Evolutionary conservation across 2,113 vertebrate species (phyloP).

Genomic region (Elanus axillaris): DNA sequence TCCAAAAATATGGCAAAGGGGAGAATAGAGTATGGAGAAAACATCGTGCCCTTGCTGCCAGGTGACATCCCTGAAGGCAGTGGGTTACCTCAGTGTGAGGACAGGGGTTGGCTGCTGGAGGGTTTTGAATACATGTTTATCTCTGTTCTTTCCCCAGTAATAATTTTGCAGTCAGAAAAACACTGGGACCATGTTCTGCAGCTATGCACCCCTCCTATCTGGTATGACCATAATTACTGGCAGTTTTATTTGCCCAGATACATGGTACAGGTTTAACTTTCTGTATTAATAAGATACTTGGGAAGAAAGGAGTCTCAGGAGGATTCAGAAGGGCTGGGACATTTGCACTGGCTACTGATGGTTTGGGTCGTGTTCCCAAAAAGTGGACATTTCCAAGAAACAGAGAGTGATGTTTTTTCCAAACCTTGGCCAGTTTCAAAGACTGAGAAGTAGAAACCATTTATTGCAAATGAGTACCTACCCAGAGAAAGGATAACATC

Average conservation of each 20-base stretch:
- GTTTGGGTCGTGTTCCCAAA: background rate
- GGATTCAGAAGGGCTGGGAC: background rate
- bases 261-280: background rate
- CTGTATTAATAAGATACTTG: background rate
- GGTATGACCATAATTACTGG: background rate
- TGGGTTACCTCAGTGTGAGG: background rate
- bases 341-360: background rate
- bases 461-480: background rate
- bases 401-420: background rate
- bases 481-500: constrained; percentile 6
- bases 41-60: rapidly evolving
- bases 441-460: background rate
- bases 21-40: background rate
- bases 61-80: background rate
- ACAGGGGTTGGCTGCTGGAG: background rate
- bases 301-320: background rate
- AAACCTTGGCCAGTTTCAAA: background rate
- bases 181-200: background rate
- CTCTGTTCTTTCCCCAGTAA: background rate
- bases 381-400: background rate
- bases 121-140: background rate
- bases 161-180: background rate
- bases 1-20: background rate
- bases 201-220: background rate
- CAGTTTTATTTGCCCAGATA: background rate